Evolutionary conservation across 2,888 invertebrate species (phyloP).

Genomic region (Stenodema calcarata): DNA sequence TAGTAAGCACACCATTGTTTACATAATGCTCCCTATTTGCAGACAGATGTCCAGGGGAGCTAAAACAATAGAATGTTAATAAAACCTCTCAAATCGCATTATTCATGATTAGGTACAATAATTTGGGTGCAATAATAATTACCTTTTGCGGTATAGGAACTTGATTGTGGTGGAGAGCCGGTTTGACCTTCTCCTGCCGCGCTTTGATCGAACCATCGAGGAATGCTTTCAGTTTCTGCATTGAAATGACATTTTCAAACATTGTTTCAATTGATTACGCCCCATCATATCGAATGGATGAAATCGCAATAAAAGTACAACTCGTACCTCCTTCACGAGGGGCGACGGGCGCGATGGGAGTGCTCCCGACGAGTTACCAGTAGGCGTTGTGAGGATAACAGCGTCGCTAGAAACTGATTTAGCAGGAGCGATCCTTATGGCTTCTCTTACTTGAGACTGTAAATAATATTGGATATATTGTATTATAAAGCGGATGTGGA

Average conservation of each 20-base stretch:
- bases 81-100: too few relatives aligned
- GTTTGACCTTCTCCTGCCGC: background rate
- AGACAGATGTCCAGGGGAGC: too few relatives aligned
- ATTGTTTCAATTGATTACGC: background rate
- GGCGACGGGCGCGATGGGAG: background rate
- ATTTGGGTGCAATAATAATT: background rate
- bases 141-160: constrained; percentile 17
- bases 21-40: too few relatives aligned
- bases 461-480: too few relatives aligned
- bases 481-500: too few relatives aligned
- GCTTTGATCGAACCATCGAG: constrained; percentile 32
- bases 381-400: constrained; percentile 1
- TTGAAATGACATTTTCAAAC: too few relatives aligned
- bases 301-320: background rate
- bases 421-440: constrained; percentile 25
- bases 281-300: background rate
- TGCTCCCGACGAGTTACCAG: background rate
- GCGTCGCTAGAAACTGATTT: background rate
- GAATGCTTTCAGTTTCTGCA: constrained; percentile 44
- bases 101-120: too few relatives aligned
- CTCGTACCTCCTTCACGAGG: constrained; percentile 16
- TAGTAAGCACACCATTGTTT: too few relatives aligned
- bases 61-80: too few relatives aligned
- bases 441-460: constrained; percentile 22
- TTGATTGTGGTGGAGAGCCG: background rate